These are phyloP conservation scores for Nasua narica DNA, from an alignment of 2,797 vertebrate genomes.

Conservation along the genomic window DNA sequence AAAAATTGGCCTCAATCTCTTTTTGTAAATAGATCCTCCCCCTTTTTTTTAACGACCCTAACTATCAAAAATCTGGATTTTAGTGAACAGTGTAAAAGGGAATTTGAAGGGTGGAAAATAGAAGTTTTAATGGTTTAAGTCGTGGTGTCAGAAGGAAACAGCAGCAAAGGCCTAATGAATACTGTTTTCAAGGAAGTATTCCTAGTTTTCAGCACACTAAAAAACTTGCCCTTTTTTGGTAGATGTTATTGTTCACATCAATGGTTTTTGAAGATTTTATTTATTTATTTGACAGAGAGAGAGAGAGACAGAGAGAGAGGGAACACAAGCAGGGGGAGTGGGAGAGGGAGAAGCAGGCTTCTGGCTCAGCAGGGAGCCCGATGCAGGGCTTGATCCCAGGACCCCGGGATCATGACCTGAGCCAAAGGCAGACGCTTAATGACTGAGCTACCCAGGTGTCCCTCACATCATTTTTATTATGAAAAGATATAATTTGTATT, in stretches of 20 bases:
- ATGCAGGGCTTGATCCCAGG: no score
- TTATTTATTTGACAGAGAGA: no score
- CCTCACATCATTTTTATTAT: neutral
- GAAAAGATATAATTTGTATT: neutral
- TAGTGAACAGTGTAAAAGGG: neutral
- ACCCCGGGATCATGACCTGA: no score
- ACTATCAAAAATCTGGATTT: neutral
- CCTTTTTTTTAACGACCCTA: neutral
- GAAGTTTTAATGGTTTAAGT: neutral
- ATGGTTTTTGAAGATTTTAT: neutral
- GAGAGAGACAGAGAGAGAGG: no score
- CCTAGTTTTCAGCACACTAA: neutral
- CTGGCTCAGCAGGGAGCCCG: no score
- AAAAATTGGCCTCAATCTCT: neutral
- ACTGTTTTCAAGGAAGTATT: neutral
- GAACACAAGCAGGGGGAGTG: no score
- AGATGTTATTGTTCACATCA: neutral
- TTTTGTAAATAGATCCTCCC: neutral
- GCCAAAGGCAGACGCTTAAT: no score
- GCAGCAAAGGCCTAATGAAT: neutral
- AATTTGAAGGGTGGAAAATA: neutral
- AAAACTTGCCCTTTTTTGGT: neutral
- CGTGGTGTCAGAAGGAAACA: constrained; percentile 1
- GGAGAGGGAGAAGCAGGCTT: no score
- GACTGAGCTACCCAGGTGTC: no score